Evolutionary conservation across 2,113 vertebrate species (phyloP).

Genomic region (Myiopsitta monachus): DNA sequence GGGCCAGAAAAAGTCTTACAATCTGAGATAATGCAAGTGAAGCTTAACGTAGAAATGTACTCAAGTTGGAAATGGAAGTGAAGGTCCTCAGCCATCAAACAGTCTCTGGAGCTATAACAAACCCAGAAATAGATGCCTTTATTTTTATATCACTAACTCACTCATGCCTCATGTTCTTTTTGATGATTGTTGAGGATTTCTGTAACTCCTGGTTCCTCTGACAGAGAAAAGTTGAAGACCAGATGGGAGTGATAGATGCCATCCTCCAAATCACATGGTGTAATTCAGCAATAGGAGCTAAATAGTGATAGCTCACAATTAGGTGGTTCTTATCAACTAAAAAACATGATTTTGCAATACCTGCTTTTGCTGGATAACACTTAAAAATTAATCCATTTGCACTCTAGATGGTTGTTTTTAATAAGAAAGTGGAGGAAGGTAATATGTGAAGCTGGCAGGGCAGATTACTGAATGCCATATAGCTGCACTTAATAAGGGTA

Average conservation of each 20-base stretch:
- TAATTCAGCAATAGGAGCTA: background rate
- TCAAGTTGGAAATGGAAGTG: constrained; percentile 44
- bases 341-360: background rate
- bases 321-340: background rate
- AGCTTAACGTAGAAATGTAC: background rate
- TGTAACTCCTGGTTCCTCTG: background rate
- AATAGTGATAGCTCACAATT: background rate
- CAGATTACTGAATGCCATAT: background rate
- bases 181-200: background rate
- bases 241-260: background rate
- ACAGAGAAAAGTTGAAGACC: background rate
- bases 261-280: background rate
- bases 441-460: background rate
- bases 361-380: background rate
- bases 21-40: background rate
- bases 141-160: constrained; percentile 55
- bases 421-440: background rate
- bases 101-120: constrained; percentile 13
- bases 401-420: background rate
- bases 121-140: constrained; percentile 58
- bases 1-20: constrained; percentile 1
- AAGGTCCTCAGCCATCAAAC: constrained; percentile 21
- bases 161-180: background rate
- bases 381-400: background rate
- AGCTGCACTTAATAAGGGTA: background rate